A percentile compares a stretch with the other conserved stretches of the same genome.
Conservation (phyloP, 2,797 vertebrate species). For the Microtus agrestis region DNA sequence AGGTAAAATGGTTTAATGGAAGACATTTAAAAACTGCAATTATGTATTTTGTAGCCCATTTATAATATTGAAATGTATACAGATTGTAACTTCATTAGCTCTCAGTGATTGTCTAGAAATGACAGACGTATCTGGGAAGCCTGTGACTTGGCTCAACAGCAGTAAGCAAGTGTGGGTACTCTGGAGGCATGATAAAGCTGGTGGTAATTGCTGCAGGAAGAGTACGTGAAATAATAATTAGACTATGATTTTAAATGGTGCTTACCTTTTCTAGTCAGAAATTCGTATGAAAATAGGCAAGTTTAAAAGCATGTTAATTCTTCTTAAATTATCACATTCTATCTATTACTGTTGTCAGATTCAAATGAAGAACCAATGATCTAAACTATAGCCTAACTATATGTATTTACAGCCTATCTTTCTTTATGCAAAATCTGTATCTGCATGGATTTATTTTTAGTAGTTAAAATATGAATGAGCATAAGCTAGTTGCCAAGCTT, state of each 20-base stretch:
- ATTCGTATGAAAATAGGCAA: background rate
- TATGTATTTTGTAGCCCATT: background rate
- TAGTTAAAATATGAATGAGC: conserved; percentile 19
- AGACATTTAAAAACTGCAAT: background rate
- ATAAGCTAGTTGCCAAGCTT: background rate
- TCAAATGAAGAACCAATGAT: conserved; percentile 55
- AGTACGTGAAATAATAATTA: background rate
- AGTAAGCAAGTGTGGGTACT: background rate
- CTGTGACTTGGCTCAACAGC: background rate
- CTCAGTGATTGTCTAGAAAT: conserved; percentile 39
- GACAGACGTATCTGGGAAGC: background rate
- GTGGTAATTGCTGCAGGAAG: background rate
- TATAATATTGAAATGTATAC: background rate
- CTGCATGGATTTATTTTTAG: background rate
- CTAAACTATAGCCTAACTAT: background rate
- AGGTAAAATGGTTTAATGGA: background rate
- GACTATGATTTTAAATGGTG: background rate
- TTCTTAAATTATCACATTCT: conserved; percentile 1
- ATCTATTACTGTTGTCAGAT: background rate
- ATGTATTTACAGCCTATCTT: background rate
- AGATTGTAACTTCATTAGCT: background rate
- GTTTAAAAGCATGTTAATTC: background rate
- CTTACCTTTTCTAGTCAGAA: background rate
- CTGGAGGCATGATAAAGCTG: background rate
- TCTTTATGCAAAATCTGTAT: conserved; percentile 37